Conservation (phyloP, 2,113 vertebrate genomes). For the Merops nubicus region DNA sequence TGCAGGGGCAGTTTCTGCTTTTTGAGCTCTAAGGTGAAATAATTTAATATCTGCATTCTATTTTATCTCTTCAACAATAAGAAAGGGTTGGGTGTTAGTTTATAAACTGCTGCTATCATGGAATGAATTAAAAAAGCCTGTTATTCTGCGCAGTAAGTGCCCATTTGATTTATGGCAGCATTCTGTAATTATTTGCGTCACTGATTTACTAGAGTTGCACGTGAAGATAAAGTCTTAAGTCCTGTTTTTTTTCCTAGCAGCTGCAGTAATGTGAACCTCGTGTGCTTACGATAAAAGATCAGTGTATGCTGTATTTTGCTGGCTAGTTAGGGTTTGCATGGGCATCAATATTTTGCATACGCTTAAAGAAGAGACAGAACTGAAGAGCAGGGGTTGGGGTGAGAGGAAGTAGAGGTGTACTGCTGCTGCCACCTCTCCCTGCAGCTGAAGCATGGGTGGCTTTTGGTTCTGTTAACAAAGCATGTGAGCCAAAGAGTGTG, state of each 20-base stretch:
- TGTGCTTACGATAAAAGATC: neutral
- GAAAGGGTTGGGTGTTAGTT: neutral
- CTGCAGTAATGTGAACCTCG: constrained; percentile 42
- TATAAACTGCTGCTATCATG: neutral
- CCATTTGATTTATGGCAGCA: neutral
- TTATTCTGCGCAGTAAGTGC: neutral
- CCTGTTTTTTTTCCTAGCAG: constrained; percentile 13
- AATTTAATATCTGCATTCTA: neutral
- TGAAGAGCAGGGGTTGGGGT: neutral
- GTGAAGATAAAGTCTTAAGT: constrained; percentile 23
- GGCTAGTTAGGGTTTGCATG: neutral
- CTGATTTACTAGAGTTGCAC: constrained; percentile 14
- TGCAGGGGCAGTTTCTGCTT: neutral
- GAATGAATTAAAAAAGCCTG: neutral
- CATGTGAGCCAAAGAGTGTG: neutral
- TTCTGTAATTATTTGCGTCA: constrained; percentile 45
- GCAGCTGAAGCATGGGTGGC: neutral
- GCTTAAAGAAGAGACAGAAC: neutral
- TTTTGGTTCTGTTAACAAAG: neutral
- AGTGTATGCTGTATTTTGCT: neutral
- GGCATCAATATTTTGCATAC: neutral
- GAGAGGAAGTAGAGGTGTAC: constrained; percentile 27
- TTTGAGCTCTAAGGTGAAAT: neutral
- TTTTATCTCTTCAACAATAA: neutral
- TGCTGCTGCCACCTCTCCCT: neutral